Evolutionary conservation across 2,797 vertebrate species (phyloP), one percentile per base, ranked within the genome.

Genomic region (Phalanger gymnotis): DNA sequence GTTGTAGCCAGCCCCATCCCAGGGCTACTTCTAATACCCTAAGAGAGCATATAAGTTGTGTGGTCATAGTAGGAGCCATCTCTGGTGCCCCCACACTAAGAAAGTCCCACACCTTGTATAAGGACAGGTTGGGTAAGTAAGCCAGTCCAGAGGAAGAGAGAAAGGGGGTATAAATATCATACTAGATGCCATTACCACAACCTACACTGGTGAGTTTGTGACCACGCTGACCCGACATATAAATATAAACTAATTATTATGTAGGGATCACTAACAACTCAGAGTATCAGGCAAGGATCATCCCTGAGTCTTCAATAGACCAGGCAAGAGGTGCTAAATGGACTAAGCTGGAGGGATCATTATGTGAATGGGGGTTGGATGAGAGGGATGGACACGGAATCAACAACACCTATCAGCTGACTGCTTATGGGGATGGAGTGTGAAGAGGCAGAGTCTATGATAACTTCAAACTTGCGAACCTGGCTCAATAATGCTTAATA

Each of bases 401-500:
- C 40, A 5, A 73, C n/a, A 9, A 22, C 2, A 40, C n/a, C 51
- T 27, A 11, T 27, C 9, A 87, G 25, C 40, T 27, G 22, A 87
- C 25, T 47, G 73, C 22, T 27, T 27, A 27, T 47, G n/a, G 25
- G 73, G 51, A 25, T 47, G 2, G 22, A 47, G 9, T 87, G 6
- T 40, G n/a, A 40, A 40, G 19, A 66, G 34, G 34, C 2, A 40
- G 19, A 40, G 11, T 25, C 22, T 19, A 25, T 25, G 66, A 40
- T 40, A 81, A 40, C 16, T 81, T 40, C n/a, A 81, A 81, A n/a
- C 2, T 81, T 81, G 19, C n/a, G 47, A 40, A 81, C n/a, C n/a
- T 40, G 66, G 90, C 96, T 97, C 97, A 96, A 96, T 93, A 96
- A 93, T 96, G 95, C 96, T 96, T 97, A 98, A 96, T 96, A 97